phyloP scores from a whole-genome alignment of 2,113 vertebrate genomes.

The Ivindomyrus marchei region DNA sequence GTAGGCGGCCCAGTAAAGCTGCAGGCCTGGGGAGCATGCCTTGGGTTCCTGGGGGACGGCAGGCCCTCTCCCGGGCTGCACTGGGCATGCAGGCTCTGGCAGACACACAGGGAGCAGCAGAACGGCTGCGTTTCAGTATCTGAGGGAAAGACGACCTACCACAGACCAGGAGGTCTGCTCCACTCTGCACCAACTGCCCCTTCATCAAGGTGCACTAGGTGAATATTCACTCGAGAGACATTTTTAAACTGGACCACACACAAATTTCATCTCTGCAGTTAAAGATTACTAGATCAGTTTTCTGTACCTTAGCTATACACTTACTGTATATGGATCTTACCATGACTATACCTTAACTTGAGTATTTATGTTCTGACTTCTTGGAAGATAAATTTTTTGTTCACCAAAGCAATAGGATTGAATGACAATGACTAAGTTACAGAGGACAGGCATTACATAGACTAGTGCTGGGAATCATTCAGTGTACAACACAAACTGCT shows the following conservation, averaged over 20 bases:
- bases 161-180: background rate
- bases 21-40: slow-evolving; percentile 71
- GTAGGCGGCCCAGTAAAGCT: slow-evolving; percentile 81
- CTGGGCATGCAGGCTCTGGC: slow-evolving; percentile 45
- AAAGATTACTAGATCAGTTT: background rate
- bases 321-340: background rate
- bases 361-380: background rate
- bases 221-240: background rate
- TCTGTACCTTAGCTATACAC: background rate
- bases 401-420: background rate
- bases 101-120: background rate
- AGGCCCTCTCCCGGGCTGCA: slow-evolving; percentile 61
- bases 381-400: background rate
- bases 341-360: background rate
- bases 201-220: background rate
- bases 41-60: slow-evolving; percentile 66
- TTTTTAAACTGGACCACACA: background rate
- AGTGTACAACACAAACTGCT: background rate
- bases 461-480: background rate
- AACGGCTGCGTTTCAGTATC: background rate
- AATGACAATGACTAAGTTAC: background rate
- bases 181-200: background rate
- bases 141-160: background rate
- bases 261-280: background rate
- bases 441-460: background rate